Percentiles rank a stretch among this genome's conserved stretches.
Conservation (phyloP, 30 jellyfish, hydroid and myxozoan species). For the Rhopilema esculentum region DNA sequence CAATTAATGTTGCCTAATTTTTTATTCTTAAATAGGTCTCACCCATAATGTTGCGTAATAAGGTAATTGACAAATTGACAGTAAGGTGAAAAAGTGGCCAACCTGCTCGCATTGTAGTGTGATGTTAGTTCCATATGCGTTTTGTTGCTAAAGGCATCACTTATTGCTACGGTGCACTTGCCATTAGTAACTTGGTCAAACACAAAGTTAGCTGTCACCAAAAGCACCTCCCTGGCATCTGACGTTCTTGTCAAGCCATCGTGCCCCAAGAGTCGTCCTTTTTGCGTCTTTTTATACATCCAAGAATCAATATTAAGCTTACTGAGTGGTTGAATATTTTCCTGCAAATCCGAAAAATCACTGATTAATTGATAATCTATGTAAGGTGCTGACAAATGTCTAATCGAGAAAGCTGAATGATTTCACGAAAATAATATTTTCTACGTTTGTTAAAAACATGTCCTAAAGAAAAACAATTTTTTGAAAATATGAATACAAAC, state of each 20-base stretch:
- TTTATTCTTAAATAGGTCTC: too few relatives aligned
- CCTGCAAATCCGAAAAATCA: not conserved
- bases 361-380: not conserved
- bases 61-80: too few relatives aligned
- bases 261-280: conserved; percentile 2
- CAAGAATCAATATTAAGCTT: not conserved
- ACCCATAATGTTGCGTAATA: too few relatives aligned
- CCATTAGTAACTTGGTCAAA: not conserved
- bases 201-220: conserved; percentile 2
- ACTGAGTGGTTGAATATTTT: not conserved
- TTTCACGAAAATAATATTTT: too few relatives aligned
- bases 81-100: not conserved
- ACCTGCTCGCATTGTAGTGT: not conserved
- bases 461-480: too few relatives aligned
- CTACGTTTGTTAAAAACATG: too few relatives aligned
- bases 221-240: not conserved
- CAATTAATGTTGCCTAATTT: too few relatives aligned
- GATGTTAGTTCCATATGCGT: not conserved
- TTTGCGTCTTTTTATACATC: not conserved
- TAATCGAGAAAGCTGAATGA: too few relatives aligned
- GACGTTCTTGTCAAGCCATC: not conserved
- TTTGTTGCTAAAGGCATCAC: not conserved
- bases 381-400: too few relatives aligned
- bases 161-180: not conserved
- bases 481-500: too few relatives aligned